Base-by-base conservation (phyloP, 2,888 invertebrate species). In the Syritta pipiens region DNA sequence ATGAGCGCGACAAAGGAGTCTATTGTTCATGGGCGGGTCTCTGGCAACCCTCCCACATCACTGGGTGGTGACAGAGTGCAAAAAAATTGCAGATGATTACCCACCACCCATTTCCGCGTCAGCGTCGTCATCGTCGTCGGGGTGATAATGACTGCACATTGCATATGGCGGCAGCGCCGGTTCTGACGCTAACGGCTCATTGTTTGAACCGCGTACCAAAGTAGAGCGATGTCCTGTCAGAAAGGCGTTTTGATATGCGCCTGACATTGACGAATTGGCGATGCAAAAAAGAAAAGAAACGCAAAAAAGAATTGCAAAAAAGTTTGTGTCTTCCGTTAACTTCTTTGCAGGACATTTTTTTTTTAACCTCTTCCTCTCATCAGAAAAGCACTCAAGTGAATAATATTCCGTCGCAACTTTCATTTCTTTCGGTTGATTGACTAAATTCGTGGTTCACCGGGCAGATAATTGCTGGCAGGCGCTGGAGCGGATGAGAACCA, bases 191-290 rank as follows among this genome's bases (percentile, higher is more conserved):
- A n/a, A n/a, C n/a, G 51, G 32, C 53, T 65, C 53, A 62, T 79
- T 67, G 72, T 77, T 48, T 30, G 32, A 17, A 19, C 67, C 37
- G 19, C 30, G 26, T 17, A 49, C 24, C 6, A 26, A 37, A 19
- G 68, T 17, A 46, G 63, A 63, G 44, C 40, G 63, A 63, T 72
- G 72, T 72, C 77, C 65, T 77, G 65, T 65, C 65, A 65, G 72
- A 24, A 65, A 53, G 59, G 59, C 59, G 30, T 59, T 86, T 85
- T 86, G 87, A 88, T 85, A 84, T 88, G 87, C 85, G 85, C 84
- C 85, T 87, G 87, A 88, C 87, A 87, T 85, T 88, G 88, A 87
- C 88, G 86, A 87, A 87, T 88, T 86, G 86, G 84, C 82, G 81
- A 81, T 51, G 76, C 63, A 51, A 51, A 63, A 51, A 37, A 14